Evolutionary conservation across 1,140 invertebrate species (phyloP).

Genomic region (Heliconius himera): DNA sequence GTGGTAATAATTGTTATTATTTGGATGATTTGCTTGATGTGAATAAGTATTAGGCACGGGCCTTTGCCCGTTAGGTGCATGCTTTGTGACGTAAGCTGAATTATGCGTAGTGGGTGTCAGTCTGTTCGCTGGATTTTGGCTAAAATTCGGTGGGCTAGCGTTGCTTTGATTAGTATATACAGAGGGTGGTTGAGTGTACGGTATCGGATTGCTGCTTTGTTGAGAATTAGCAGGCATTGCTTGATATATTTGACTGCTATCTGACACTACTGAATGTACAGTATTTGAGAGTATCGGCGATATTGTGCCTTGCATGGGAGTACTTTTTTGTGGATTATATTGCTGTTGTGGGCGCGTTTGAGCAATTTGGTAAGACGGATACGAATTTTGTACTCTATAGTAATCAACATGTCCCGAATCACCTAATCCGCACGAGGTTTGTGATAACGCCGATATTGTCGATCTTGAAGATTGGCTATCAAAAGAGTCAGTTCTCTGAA

Average conservation of each 20-base stretch:
- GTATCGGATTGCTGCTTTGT: constrained; percentile 63
- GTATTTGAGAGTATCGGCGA: constrained; percentile 49
- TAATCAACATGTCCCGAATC: constrained; percentile 78
- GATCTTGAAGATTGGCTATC: constrained; percentile 81
- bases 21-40: constrained; percentile 69
- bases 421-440: constrained; percentile 62
- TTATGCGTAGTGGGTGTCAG: constrained; percentile 66
- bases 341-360: constrained; percentile 66
- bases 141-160: constrained; percentile 71
- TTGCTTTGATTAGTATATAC: constrained; percentile 60
- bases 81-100: constrained; percentile 60
- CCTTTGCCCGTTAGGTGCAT: constrained; percentile 55
- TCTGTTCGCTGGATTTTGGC: constrained; percentile 70
- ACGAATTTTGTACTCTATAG: constrained; percentile 77
- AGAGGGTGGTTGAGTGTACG: constrained; percentile 68
- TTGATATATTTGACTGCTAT: constrained; percentile 70
- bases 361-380: constrained; percentile 66
- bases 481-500: constrained; percentile 79
- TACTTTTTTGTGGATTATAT: constrained; percentile 63
- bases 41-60: constrained; percentile 66
- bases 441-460: constrained; percentile 75
- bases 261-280: constrained; percentile 48
- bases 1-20: constrained; percentile 68
- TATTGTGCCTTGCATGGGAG: constrained; percentile 56
- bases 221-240: constrained; percentile 55